Evolutionary conservation across 2,113 vertebrate species (phyloP).

Genomic region (Symphodus melops): DNA sequence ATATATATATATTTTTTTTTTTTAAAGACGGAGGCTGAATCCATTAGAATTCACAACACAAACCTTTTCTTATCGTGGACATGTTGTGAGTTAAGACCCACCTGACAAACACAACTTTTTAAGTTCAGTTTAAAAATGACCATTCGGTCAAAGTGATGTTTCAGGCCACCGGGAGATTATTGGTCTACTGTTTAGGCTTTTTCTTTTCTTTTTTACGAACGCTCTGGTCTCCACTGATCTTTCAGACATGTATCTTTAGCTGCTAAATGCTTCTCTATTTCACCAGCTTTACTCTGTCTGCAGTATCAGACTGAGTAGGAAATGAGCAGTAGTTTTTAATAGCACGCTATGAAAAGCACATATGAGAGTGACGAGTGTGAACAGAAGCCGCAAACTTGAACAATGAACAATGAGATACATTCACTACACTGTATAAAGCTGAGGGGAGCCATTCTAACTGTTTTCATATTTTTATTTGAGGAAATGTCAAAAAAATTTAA

Average conservation of each 20-base stretch:
- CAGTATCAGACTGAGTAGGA: not conserved
- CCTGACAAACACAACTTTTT: not conserved
- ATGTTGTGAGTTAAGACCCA: not conserved
- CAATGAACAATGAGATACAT: not conserved
- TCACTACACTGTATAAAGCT: not conserved
- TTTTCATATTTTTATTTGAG: not conserved
- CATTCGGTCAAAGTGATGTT: too few relatives aligned
- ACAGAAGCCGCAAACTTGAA: not conserved
- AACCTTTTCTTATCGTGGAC: too few relatives aligned
- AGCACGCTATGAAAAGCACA: too few relatives aligned
- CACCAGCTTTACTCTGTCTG: not conserved
- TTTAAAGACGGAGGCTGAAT: not conserved
- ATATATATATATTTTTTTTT: too few relatives aligned
- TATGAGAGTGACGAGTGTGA: too few relatives aligned
- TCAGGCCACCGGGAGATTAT: too few relatives aligned
- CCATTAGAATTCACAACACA: not conserved
- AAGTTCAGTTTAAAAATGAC: not conserved
- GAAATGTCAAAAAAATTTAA: too few relatives aligned
- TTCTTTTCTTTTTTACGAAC: too few relatives aligned
- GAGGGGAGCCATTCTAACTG: not conserved
- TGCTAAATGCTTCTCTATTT: not conserved
- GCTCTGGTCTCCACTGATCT: not conserved
- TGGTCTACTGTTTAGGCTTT: too few relatives aligned
- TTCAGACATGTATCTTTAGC: not conserved
- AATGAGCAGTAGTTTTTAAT: not conserved